These are phyloP conservation scores for Acanthiza pusilla DNA, from an alignment of 2,797 vertebrate species.

Conservation along the genomic window DNA sequence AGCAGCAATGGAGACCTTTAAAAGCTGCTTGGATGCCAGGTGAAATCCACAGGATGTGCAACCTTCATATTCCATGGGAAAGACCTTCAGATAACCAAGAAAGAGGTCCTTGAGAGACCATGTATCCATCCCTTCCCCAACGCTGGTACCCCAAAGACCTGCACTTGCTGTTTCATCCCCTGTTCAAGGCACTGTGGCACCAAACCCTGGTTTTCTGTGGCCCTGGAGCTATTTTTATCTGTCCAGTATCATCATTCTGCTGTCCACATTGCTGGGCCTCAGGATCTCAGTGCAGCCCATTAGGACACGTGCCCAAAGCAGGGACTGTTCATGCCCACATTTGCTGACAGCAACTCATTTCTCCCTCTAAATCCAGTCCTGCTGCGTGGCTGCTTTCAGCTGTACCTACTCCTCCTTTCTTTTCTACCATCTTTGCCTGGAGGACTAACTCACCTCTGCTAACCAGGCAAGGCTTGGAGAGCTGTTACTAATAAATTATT, in stretches of 20 bases:
- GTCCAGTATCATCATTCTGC: not conserved
- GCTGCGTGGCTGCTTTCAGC: not conserved
- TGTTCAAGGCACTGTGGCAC: not conserved
- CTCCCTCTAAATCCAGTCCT: not conserved
- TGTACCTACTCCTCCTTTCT: not conserved
- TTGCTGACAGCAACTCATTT: not conserved
- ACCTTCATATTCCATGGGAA: not conserved
- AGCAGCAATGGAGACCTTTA: not conserved
- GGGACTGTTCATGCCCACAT: not conserved
- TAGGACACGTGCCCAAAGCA: fast-evolving
- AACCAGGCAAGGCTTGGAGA: not conserved
- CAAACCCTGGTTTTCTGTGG: not conserved
- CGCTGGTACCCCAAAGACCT: not conserved
- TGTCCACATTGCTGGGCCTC: not conserved
- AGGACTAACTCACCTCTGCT: not conserved
- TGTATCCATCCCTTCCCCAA: too few species aligned
- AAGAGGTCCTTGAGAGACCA: not conserved
- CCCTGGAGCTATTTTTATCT: not conserved
- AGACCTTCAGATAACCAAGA: not conserved
- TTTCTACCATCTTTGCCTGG: not conserved
- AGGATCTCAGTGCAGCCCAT: not conserved
- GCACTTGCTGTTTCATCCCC: not conserved
- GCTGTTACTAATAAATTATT: not conserved
- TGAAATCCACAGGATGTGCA: not conserved
- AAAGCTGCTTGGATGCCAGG: fast-evolving